Evolutionary conservation across 1,140 invertebrate genomes (phyloP).

Genomic region (Pachyrhynchus sulphureomaculatus): DNA sequence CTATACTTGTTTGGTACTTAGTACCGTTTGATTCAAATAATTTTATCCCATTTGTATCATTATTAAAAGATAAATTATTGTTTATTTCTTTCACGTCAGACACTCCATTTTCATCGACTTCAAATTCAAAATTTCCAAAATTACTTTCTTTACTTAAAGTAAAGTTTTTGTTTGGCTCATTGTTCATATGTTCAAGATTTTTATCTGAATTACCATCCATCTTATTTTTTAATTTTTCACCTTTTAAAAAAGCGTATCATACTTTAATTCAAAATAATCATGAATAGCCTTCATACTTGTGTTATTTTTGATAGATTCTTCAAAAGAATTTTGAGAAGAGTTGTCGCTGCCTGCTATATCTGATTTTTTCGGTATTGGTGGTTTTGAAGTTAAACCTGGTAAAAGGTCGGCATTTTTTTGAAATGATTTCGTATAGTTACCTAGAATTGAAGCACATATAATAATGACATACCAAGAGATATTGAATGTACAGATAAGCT

Average conservation of each 20-base stretch:
- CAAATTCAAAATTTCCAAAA: neutral
- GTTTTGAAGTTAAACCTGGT: constrained; percentile 7
- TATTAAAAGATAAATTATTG: neutral
- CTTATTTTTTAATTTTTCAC: constrained; percentile 1
- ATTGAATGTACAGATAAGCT: too few relatives aligned
- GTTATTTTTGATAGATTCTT: neutral
- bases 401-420: too few relatives aligned
- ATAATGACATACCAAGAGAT: too few relatives aligned
- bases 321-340: constrained; percentile 35
- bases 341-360: constrained; percentile 39
- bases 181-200: neutral
- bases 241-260: constrained; percentile 15
- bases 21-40: neutral
- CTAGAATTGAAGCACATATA: neutral
- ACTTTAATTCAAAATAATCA: constrained; percentile 38
- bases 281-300: constrained; percentile 26
- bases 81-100: neutral
- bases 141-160: neutral
- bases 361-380: constrained; percentile 18
- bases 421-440: neutral
- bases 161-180: neutral
- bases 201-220: neutral
- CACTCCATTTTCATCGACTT: neutral
- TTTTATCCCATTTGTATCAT: neutral
- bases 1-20: neutral